Conservation (phyloP, 2,113 vertebrate species). For the Capreolus pygargus region DNA sequence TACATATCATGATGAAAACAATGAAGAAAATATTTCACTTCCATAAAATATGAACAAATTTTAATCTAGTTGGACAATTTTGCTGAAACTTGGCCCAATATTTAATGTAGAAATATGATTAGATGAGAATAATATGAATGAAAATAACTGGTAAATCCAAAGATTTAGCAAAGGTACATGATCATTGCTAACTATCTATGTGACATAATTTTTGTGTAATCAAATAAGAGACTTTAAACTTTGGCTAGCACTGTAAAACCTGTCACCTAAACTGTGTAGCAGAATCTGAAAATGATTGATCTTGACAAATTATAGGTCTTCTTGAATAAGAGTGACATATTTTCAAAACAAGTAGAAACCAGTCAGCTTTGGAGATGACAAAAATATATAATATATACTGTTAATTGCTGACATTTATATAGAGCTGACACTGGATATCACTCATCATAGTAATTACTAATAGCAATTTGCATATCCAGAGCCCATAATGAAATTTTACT, state of each 20-base stretch:
- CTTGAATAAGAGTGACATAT: constrained; percentile 58
- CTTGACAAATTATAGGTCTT: constrained; percentile 50
- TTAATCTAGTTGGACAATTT: neutral
- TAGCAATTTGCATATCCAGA: constrained; percentile 59
- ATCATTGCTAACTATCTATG: neutral
- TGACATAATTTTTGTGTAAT: constrained; percentile 31
- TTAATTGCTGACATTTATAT: constrained; percentile 68
- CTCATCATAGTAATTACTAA: constrained; percentile 58
- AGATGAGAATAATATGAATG: neutral
- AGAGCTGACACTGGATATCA: constrained; percentile 56
- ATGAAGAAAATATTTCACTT: constrained; percentile 39
- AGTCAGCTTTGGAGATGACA: constrained; percentile 55
- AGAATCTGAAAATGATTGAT: constrained; percentile 45
- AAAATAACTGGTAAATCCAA: constrained; percentile 25
- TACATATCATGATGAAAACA: neutral
- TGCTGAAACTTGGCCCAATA: constrained; percentile 16
- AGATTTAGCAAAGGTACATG: constrained; percentile 24
- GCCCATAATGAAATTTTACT: constrained; percentile 57
- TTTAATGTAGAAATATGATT: constrained; percentile 24
- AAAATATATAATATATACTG: constrained; percentile 47
- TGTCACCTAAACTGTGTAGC: neutral
- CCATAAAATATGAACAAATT: constrained; percentile 48
- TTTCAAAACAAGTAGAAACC: constrained; percentile 61
- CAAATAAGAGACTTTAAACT: constrained; percentile 33
- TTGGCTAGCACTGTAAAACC: neutral